Base-by-base conservation (phyloP, 2,113 vertebrate genomes). In the Anhinga rufa region DNA sequence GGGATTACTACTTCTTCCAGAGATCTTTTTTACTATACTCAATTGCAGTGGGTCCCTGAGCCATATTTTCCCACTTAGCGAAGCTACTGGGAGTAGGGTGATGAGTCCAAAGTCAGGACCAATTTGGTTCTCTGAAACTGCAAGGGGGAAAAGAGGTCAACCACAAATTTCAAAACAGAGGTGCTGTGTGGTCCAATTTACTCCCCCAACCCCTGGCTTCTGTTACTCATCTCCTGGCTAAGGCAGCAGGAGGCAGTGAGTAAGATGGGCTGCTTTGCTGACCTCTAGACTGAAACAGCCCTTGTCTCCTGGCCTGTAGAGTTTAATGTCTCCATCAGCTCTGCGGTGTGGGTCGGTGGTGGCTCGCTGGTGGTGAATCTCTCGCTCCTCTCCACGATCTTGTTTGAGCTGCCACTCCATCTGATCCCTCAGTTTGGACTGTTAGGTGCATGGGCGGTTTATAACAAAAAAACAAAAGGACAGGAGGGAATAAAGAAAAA, bases 351-450 rank as follows among this genome's bases (percentile, higher is more conserved):
- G 98, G 98, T 98, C 98, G 95, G 96, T 98, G 66, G 97, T 94
- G 91, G 97, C 94, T 97, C 93, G 98, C 93, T 98, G 98, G 96
- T 96, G 98, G 95, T 97, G 98, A 97, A 97, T 98, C 96, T 98
- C 98, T 98, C 90, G 97, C 97, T 99, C 98, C 74, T 98, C 98
- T 97, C 98, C 98, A 97, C 97, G 98, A 97, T 99, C 99, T 98
- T 98, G 99, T 98, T 97, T 98, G 97, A 98, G 98, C 97, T 98
- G 98, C 99, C 99, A 99, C 97, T 99, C 99, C 98, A 98, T 98
- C 98, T 99, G 99, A 98, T 99, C 99, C 98, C 99, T 99, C 98
- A 99, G 98, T 99, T 98, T 98, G 98, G 98, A 99, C 99, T 99
- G 99, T 99, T 98, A 98, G 98, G 97, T 98, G 98, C 97, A 98